Evolutionary conservation across 2,113 vertebrate genomes (phyloP).

Genomic region (Lepisosteus osseus): DNA sequence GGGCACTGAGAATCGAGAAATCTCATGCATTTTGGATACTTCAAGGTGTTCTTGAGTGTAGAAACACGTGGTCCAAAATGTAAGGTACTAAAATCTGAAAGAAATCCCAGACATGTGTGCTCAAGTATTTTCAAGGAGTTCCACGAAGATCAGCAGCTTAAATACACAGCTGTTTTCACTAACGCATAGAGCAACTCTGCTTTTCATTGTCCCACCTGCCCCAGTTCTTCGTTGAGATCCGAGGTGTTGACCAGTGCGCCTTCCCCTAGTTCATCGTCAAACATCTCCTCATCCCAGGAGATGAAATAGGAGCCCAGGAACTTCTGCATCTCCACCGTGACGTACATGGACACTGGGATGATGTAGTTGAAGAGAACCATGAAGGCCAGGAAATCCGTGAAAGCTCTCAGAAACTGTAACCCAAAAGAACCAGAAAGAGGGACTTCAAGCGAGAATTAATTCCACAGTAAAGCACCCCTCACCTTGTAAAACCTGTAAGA

Average conservation of each 20-base stretch:
- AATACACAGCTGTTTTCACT: no score
- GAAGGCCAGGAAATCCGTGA: slow-evolving; percentile 96
- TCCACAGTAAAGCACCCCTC: not conserved
- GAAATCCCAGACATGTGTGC: no score
- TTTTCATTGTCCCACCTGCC: slow-evolving; percentile 72
- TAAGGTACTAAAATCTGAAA: no score
- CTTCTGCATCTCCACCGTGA: slow-evolving; percentile 99
- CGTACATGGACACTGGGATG: slow-evolving; percentile 98
- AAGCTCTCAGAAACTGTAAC: slow-evolving; percentile 81
- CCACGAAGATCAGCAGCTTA: no score
- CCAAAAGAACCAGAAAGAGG: not conserved
- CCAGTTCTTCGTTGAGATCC: slow-evolving; percentile 94
- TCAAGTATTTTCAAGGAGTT: no score
- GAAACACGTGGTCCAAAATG: no score
- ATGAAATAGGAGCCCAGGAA: slow-evolving; percentile 97
- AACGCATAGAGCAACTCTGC: no score
- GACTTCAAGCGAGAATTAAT: not conserved
- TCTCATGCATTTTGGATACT: no score
- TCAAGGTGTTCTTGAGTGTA: no score
- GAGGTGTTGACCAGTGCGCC: slow-evolving; percentile 94
- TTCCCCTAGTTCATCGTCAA: slow-evolving; percentile 84
- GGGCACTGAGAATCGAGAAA: no score
- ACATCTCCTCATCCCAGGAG: slow-evolving; percentile 96
- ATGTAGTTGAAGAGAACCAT: slow-evolving; percentile 99
- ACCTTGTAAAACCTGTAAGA: no score